These are phyloP conservation scores for Crepidodera aurea DNA, from an alignment of 2,888 invertebrate genomes.

Conservation along the genomic window DNA sequence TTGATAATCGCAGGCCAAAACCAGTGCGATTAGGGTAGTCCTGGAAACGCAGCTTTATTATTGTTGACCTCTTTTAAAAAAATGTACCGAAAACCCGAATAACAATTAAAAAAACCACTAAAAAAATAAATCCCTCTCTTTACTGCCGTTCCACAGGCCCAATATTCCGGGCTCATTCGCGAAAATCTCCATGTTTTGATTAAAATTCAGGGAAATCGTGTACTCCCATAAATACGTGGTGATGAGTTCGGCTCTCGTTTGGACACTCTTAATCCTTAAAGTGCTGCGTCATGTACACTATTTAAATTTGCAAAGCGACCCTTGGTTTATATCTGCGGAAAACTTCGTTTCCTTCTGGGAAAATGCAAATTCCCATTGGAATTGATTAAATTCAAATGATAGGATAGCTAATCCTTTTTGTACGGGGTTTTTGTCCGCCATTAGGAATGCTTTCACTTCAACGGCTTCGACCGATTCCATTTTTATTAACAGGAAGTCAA, in stretches of 20 bases:
- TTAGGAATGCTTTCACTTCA: too few relatives aligned
- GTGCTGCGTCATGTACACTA: conserved; percentile 60
- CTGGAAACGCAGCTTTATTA: too few relatives aligned
- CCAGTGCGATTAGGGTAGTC: too few relatives aligned
- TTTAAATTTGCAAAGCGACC: conserved; percentile 60
- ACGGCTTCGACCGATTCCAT: too few relatives aligned
- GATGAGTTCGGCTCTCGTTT: conserved; percentile 41
- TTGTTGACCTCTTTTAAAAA: too few relatives aligned
- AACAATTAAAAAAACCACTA: background rate
- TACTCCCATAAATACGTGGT: conserved; percentile 36
- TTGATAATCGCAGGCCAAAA: too few relatives aligned
- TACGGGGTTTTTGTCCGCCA: too few relatives aligned
- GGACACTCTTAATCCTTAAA: conserved; percentile 57
- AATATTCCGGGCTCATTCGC: background rate
- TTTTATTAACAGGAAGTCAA: too few relatives aligned
- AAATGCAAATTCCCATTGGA: conserved; percentile 27
- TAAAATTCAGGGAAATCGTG: conserved; percentile 38
- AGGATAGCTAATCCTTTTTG: conserved; percentile 14
- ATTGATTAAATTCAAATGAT: conserved; percentile 31
- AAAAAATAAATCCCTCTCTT: background rate
- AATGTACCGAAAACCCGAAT: background rate
- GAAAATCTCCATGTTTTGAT: conserved; percentile 30
- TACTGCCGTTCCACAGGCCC: background rate
- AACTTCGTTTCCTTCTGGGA: conserved; percentile 23
- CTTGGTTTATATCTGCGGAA: conserved; percentile 43